phyloP scores from a whole-genome alignment of 2,888 invertebrate species.

The Druceiella hillmani region DNA sequence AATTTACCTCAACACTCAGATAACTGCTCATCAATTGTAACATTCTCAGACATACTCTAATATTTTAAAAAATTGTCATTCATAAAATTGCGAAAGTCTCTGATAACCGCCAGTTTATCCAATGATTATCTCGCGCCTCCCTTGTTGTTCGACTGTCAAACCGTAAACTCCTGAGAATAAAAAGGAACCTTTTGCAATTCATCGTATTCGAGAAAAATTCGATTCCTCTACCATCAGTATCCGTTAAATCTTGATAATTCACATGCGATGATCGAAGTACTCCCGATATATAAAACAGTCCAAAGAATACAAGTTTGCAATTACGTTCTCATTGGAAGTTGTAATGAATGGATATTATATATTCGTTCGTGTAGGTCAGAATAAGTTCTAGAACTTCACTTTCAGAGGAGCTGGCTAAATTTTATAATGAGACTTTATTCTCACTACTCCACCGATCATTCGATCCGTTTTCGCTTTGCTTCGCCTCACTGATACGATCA shows the following conservation, averaged over 20 bases:
- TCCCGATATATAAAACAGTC: constrained; percentile 13
- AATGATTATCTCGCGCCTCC: constrained; percentile 5
- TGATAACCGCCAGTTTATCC: constrained; percentile 12
- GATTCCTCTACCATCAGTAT: constrained; percentile 13
- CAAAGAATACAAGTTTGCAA: constrained; percentile 7
- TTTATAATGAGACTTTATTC: no score
- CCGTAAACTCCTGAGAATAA: constrained; percentile 7
- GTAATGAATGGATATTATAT: constrained; percentile 7
- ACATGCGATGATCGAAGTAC: constrained; percentile 14
- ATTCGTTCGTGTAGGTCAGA: constrained; percentile 5
- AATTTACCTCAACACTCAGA: constrained; percentile 12
- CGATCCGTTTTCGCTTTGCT: constrained; percentile 5
- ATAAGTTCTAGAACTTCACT: constrained; percentile 9
- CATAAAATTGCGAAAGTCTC: constrained; percentile 11
- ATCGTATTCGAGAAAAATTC: constrained; percentile 12
- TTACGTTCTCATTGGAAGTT: constrained; percentile 13
- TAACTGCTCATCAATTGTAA: constrained; percentile 15
- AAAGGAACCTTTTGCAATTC: constrained; percentile 11
- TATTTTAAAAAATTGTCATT: constrained; percentile 10
- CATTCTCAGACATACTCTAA: constrained; percentile 10
- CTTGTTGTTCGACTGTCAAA: constrained; percentile 11
- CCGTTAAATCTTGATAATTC: constrained; percentile 15
- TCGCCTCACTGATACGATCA: constrained; percentile 4
- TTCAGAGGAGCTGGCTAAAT: no score
- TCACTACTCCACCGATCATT: constrained; percentile 8